Evolutionary conservation across 2,797 vertebrate genomes (phyloP).

Genomic region (Liparis tanakae): DNA sequence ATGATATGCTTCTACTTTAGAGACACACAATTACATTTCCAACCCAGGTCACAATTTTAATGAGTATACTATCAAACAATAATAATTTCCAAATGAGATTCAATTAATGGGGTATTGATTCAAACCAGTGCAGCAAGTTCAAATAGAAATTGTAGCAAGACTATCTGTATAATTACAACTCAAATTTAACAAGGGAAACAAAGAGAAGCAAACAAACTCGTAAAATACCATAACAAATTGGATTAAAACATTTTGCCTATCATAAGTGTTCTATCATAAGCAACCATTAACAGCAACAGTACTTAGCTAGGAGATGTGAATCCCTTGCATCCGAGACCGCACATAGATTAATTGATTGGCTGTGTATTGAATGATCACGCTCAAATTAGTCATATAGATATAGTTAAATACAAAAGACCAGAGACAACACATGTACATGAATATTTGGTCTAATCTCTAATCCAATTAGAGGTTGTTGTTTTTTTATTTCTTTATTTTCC

Average conservation of each 20-base stretch:
- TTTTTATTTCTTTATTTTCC: neutral
- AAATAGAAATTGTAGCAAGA: conserved; percentile 50
- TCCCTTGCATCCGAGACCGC: conserved; percentile 56
- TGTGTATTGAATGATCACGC: conserved; percentile 58
- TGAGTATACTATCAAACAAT: conserved; percentile 51
- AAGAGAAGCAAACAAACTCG: conserved; percentile 28
- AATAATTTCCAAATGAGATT: conserved; percentile 57
- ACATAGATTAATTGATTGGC: conserved; percentile 68
- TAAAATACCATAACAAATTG: conserved; percentile 30
- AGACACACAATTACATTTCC: conserved; percentile 46
- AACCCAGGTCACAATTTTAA: conserved; percentile 50
- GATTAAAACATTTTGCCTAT: conserved; percentile 31
- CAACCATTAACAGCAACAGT: conserved; percentile 68
- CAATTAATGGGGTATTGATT: conserved; percentile 63
- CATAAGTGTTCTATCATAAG: conserved; percentile 29
- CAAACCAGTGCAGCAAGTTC: conserved; percentile 38
- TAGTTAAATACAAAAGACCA: conserved; percentile 41
- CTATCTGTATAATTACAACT: conserved; percentile 30
- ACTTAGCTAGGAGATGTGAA: conserved; percentile 68
- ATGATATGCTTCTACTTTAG: conserved; percentile 10
- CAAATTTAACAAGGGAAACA: conserved; percentile 31
- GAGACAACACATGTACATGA: conserved; percentile 28
- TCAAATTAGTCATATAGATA: conserved; percentile 58
- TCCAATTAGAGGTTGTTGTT: conserved; percentile 12
- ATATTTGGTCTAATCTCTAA: conserved; percentile 28